Evolutionary conservation across 2,797 vertebrate genomes (phyloP).

Genomic region (Discoglossus pictus): DNA sequence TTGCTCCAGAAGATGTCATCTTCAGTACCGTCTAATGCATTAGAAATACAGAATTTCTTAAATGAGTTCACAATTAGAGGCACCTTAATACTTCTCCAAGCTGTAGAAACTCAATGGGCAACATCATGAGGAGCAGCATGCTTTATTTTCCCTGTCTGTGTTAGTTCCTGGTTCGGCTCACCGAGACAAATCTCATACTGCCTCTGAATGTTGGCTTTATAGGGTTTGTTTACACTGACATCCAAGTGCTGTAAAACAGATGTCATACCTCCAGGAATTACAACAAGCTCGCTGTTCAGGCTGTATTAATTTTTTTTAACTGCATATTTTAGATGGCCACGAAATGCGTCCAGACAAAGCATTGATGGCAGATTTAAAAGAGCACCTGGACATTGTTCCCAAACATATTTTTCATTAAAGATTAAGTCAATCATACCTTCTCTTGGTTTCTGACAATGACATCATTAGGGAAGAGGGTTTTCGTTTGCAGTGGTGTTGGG

Average conservation of each 20-base stretch:
- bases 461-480: background rate
- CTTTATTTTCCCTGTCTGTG: background rate
- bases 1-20: too few species aligned
- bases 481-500: background rate
- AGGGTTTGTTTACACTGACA: background rate
- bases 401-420: slow-evolving; percentile 7
- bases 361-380: background rate
- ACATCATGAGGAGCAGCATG: background rate
- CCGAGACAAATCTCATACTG: background rate
- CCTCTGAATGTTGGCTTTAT: background rate
- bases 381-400: background rate
- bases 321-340: background rate
- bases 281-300: background rate
- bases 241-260: slow-evolving; percentile 9
- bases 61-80: too few species aligned
- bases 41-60: too few species aligned
- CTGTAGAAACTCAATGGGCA: background rate
- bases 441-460: background rate
- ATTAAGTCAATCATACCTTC: slow-evolving; percentile 1
- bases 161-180: background rate
- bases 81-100: too few species aligned
- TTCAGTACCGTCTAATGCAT: too few species aligned
- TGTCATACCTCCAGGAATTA: slow-evolving; percentile 3
- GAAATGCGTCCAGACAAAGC: background rate
- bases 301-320: too few species aligned